These are phyloP conservation scores for Heliconius congener DNA, from an alignment of 1,140 invertebrate species.

Conservation along the genomic window DNA sequence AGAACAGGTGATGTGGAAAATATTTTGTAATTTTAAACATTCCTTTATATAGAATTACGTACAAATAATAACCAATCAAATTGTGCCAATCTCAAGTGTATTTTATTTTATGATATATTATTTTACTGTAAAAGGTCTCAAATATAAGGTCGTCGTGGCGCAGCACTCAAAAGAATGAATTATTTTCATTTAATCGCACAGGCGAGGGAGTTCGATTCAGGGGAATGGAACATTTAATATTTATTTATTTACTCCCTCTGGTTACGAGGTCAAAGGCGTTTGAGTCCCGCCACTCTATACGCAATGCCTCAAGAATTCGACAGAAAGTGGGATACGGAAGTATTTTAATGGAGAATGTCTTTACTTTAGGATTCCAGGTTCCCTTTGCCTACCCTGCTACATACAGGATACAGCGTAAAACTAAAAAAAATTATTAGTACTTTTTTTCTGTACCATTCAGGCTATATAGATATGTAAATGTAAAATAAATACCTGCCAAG, in stretches of 20 bases:
- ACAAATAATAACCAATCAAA: too few relatives aligned
- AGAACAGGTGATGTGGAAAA: too few relatives aligned
- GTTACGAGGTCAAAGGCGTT: neutral
- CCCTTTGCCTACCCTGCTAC: neutral
- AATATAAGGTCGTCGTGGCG: too few relatives aligned
- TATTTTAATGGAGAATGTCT: neutral
- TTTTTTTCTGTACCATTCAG: neutral
- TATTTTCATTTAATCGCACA: too few relatives aligned
- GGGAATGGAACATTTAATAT: too few relatives aligned
- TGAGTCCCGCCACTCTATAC: neutral
- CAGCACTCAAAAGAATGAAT: too few relatives aligned
- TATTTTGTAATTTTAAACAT: too few relatives aligned
- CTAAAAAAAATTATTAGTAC: neutral
- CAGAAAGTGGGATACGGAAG: neutral
- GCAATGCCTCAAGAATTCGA: neutral
- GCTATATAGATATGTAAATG: neutral
- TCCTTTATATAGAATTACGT: too few relatives aligned
- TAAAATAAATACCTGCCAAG: constrained; percentile 86
- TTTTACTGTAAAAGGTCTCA: too few relatives aligned
- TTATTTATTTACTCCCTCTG: neutral
- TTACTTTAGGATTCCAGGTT: neutral
- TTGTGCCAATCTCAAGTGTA: too few relatives aligned
- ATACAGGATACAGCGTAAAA: neutral
- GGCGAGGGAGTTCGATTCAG: too few relatives aligned
- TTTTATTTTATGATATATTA: too few relatives aligned